Base-by-base conservation (phyloP, 2,888 invertebrate species). In the Carterocephalus palaemon region DNA sequence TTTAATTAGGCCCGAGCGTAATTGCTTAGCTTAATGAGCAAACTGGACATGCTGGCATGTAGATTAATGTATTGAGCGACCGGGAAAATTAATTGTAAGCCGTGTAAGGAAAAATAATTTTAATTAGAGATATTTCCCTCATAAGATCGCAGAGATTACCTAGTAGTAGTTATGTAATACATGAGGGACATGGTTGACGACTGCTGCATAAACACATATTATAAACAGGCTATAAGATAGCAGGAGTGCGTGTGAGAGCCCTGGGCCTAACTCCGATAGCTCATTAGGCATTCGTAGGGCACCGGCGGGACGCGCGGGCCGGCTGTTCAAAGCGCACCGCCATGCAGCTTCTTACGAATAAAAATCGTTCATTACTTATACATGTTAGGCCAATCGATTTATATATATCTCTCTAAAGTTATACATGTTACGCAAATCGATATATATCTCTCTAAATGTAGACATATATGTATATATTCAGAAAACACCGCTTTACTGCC, bases 221-320 rank as follows among this genome's bases (percentile, higher is more conserved):
- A n/a, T n/a, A n/a, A n/a, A n/a, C n/a, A n/a, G n/a, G n/a, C n/a
- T n/a, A n/a, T n/a, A n/a, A n/a, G n/a, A n/a, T n/a, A n/a, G n/a
- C n/a, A n/a, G n/a, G n/a, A n/a, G 1, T 12, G 26, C 10, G 23
- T 54, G 57, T 46, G 57, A 36, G 42, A 70, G 51, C 73, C 75
- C 76, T 73, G 62, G 32, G 7, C 2, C 7, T n/a, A n/a, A n/a
- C n/a, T 15, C 17, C 50, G 12, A 42, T 42, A 58, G 60, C 72
- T 76, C 75, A 77, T 78, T 75, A 78, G 68, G 55, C 61, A 79
- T 75, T 67, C 78, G 69, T 62, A 48, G 50, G 49, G 46, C 53
- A 40, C 40, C 49, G 50, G 46, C 54, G 48, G 52, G 60, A 59
- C 62, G 62, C 57, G 56, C 38, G 33, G 49, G n/a, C n/a, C n/a